Percentiles rank a stretch among this genome's conserved stretches.
These are phyloP conservation scores for Morone saxatilis DNA, from an alignment of 2,113 vertebrate genomes.

Conservation along the genomic window DNA sequence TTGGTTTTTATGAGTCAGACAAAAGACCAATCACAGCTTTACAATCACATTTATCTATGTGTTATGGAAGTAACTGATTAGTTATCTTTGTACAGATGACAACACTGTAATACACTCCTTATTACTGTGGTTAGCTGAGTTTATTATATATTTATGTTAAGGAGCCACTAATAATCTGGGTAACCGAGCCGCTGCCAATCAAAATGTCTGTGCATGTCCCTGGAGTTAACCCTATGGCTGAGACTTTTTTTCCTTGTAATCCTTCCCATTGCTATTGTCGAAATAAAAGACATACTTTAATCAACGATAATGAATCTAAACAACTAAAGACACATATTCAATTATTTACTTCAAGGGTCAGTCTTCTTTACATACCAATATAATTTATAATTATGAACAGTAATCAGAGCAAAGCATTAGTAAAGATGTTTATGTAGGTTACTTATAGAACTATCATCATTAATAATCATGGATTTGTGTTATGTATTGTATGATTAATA, in stretches of 20 bases:
- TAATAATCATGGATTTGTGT: not conserved
- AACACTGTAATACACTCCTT: too few species aligned
- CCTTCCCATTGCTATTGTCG: not conserved
- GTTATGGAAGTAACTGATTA: too few species aligned
- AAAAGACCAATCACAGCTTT: too few species aligned
- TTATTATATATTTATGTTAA: too few species aligned
- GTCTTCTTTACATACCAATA: not conserved
- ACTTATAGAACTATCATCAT: not conserved
- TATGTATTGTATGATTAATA: not conserved
- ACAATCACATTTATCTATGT: too few species aligned
- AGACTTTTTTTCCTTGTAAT: not conserved
- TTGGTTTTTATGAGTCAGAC: too few species aligned
- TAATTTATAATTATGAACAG: not conserved
- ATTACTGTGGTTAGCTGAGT: too few species aligned
- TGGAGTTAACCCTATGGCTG: not conserved
- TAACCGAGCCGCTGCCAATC: not conserved
- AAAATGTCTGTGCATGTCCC: not conserved
- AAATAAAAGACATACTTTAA: not conserved
- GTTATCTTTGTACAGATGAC: too few species aligned
- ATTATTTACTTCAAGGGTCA: not conserved
- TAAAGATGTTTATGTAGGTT: not conserved
- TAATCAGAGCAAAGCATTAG: not conserved
- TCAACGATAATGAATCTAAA: not conserved
- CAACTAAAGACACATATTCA: not conserved
- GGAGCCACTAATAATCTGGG: not conserved